Base-by-base conservation (phyloP, 1,140 invertebrate species). In the Drosophila neocordata region DNA sequence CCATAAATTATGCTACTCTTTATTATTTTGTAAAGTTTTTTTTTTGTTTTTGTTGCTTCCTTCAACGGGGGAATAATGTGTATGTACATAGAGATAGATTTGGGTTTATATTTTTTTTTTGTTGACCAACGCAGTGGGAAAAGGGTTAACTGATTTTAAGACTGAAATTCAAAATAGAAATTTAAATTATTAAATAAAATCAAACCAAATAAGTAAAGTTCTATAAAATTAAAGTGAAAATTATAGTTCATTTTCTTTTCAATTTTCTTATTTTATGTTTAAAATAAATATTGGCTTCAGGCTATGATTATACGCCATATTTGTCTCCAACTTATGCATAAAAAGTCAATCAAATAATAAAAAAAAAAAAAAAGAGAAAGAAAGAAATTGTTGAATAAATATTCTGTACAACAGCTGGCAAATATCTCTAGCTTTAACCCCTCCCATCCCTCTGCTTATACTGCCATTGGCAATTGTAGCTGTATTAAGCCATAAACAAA, bases 1-100 rank as follows among this genome's bases (percentile, higher is more conserved):
- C 76, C 77, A 85, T 84, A 84, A 85, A 80, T 84, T 84, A 77
- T 81, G 77, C 61, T 58, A 85, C 69, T 70, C 81, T 85, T 85
- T 84, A 84, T 85, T 84, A 81, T 85, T 85, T 80, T 77, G 69
- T 70, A 73, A 85, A 77, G 60, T 53, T 48, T 11, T 48, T 48
- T 18, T 9, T 18, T 44, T n/a, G 7, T 44, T 44, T 13, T 7
- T 18, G 60, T 52, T 44, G 8, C 15, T 48, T 44, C 1, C 5
- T 48, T 9, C 41, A 48, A 20, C 41, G 11, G 11, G 41, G 41
- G 41, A 48, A 48, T 48, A 48, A 5, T 48, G 18, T 20, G 4
- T 20, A 18, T 11, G 8, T 11, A 44, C 41, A 18, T 15, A 15
- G 12, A 41, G 38, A 8, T 20, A 48, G 15, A 11, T 18, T 18